Percentiles rank a stretch among this genome's conserved stretches.
These are phyloP conservation scores for Halichoerus grypus DNA, from an alignment of 2,113 vertebrate species.

Conservation along the genomic window DNA sequence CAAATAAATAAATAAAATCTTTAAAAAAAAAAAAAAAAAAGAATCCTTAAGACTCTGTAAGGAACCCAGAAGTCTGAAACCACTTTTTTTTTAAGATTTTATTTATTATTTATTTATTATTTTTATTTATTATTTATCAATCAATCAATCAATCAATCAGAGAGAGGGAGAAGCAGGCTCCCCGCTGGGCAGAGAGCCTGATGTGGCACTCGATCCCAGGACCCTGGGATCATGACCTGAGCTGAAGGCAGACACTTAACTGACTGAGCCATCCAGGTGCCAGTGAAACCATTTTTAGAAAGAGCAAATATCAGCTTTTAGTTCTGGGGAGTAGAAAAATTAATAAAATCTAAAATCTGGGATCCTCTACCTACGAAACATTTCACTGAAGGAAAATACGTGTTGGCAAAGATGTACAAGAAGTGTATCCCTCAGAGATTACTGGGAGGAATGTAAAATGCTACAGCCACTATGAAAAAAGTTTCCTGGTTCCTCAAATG, in stretches of 20 bases:
- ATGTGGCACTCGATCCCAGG: too few species aligned
- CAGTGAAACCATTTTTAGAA: conserved; percentile 11
- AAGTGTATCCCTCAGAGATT: background rate
- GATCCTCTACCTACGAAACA: conserved; percentile 18
- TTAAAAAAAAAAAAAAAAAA: background rate
- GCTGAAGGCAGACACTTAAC: too few species aligned
- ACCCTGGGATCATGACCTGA: too few species aligned
- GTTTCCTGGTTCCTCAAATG: background rate
- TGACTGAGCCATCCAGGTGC: too few species aligned
- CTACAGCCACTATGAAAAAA: background rate
- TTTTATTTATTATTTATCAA: too few species aligned
- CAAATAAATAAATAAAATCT: too few species aligned
- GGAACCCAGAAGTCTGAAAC: conserved; percentile 10
- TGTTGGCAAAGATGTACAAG: background rate
- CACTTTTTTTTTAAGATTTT: background rate
- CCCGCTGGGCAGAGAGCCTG: too few species aligned
- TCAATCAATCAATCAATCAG: too few species aligned
- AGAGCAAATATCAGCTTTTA: background rate
- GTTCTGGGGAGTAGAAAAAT: conserved; percentile 1
- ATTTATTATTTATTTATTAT: too few species aligned
- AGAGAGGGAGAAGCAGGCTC: too few species aligned
- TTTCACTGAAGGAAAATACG: background rate
- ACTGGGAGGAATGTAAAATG: background rate
- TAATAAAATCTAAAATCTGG: conserved; percentile 23
- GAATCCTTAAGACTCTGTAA: conserved; percentile 6